Evolutionary conservation across 2,888 invertebrate species (phyloP).

Genomic region (Drosophila differens): DNA sequence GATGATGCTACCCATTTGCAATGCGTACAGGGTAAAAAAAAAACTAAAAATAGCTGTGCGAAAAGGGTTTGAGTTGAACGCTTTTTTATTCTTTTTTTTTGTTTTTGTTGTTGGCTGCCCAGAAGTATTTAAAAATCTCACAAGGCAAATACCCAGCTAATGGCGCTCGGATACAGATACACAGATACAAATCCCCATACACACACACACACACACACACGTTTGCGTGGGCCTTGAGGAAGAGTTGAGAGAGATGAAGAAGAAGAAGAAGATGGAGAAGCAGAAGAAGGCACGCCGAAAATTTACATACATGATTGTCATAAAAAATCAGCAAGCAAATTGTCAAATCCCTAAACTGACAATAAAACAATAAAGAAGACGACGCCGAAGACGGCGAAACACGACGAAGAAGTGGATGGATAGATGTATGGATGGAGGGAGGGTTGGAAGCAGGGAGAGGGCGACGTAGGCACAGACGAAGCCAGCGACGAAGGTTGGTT

Average conservation of each 20-base stretch:
- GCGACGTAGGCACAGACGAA: not conserved
- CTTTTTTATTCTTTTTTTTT: slow-evolving; percentile 13
- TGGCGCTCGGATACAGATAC: slow-evolving; percentile 63
- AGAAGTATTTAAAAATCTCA: slow-evolving; percentile 79
- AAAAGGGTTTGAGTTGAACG: slow-evolving; percentile 44
- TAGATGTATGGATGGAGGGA: not conserved
- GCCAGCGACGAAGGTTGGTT: not conserved
- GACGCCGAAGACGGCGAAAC: slow-evolving; percentile 47
- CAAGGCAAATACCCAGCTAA: slow-evolving; percentile 72
- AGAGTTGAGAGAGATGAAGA: slow-evolving; percentile 59
- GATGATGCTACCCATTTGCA: not conserved
- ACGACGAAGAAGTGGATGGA: slow-evolving; percentile 18
- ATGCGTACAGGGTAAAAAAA: not conserved
- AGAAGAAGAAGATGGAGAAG: slow-evolving; percentile 4
- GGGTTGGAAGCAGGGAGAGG: slow-evolving; percentile 10
- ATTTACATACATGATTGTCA: slow-evolving; percentile 82
- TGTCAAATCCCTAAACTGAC: slow-evolving; percentile 82
- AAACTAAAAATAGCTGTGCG: slow-evolving; percentile 65
- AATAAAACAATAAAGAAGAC: slow-evolving; percentile 82
- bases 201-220: slow-evolving; percentile 13
- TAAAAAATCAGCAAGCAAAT: slow-evolving; percentile 82
- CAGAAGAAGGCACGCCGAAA: slow-evolving; percentile 50
- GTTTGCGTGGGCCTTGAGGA: slow-evolving; percentile 65
- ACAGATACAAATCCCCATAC: slow-evolving; percentile 23
- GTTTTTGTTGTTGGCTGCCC: slow-evolving; percentile 43